Base-by-base conservation (phyloP, 1,140 invertebrate genomes). In the Leptinotarsa texana region DNA sequence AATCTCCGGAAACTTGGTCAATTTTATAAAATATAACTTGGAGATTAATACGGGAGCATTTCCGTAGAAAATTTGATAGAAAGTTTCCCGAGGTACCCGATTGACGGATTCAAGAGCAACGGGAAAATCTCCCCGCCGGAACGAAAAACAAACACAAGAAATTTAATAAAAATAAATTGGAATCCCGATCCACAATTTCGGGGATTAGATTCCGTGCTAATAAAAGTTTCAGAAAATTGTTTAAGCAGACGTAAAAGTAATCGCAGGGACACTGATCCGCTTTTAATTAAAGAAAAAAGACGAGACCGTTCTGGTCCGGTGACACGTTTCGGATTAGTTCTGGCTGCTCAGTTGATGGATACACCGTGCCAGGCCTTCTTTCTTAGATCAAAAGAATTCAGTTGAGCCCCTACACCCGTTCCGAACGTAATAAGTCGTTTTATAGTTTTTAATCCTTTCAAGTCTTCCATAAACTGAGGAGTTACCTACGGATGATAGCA, bases 211-310 rank as follows among this genome's bases (percentile, higher is more conserved):
- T n/a, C n/a, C 15, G n/a, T 13, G 66, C 66, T 47, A 68, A 68
- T 68, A 68, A 68, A 68, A 68, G 70, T 72, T 61, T 33, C 27
- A 68, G 62, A 63, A 72, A 72, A 72, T 72, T 63, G 70, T 72
- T 72, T 72, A 72, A 72, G 70, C 62, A 72, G 17, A 18, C 47
- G 61, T 62, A 63, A 72, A 51, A 63, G 70, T 57, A 72, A 72
- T 63, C 22, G 57, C 57, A 61, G 62, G 63, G 70, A 72, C 70
- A 72, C 57, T 72, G 70, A 72, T 72, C 70, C 70, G 61, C 33
- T 63, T 72, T 72, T 72, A 63, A 72, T 62, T 72, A 72, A 68
- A 68, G 66, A 68, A 66, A 66, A 68, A 68, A 68, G 42, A 22
- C 42, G 66, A 13, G 66, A 42, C 33, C 8, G 33, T 42, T 42